Conservation (phyloP, 2,113 vertebrate species). For the Stercorarius parasiticus region DNA sequence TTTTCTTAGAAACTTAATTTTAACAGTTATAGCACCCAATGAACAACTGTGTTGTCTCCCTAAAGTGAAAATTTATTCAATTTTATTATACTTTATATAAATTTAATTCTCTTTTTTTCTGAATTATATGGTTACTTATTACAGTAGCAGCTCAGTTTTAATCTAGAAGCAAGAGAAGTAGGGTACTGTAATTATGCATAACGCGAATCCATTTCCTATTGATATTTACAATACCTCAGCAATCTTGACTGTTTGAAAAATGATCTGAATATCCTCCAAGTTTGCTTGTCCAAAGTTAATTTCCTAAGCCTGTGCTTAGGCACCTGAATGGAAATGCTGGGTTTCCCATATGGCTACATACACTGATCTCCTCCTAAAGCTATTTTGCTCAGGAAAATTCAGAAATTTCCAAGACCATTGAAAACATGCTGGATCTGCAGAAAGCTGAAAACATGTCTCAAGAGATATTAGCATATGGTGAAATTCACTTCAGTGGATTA, state of each 20-base stretch:
- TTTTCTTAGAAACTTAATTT: constrained; percentile 45
- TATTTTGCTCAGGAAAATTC: background rate
- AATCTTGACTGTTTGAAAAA: constrained; percentile 24
- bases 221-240: constrained; percentile 20
- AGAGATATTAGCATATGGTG: constrained; percentile 3
- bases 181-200: constrained; percentile 7
- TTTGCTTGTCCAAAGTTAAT: background rate
- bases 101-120: background rate
- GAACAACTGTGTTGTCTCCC: background rate
- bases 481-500: constrained; percentile 50
- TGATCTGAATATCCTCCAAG: background rate
- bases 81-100: constrained; percentile 39
- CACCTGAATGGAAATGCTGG: background rate
- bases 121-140: constrained; percentile 34
- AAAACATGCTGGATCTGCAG: background rate
- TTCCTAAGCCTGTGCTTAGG: background rate
- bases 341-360: background rate
- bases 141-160: constrained; percentile 33
- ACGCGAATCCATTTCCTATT: background rate
- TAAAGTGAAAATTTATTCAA: constrained; percentile 35
- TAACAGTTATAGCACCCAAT: constrained; percentile 2
- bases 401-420: background rate
- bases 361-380: background rate
- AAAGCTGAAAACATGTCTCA: background rate
- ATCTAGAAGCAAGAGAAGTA: constrained; percentile 18